Evolutionary conservation across 1,140 invertebrate species (phyloP).

Genomic region (Acromyrmex charruanus): DNA sequence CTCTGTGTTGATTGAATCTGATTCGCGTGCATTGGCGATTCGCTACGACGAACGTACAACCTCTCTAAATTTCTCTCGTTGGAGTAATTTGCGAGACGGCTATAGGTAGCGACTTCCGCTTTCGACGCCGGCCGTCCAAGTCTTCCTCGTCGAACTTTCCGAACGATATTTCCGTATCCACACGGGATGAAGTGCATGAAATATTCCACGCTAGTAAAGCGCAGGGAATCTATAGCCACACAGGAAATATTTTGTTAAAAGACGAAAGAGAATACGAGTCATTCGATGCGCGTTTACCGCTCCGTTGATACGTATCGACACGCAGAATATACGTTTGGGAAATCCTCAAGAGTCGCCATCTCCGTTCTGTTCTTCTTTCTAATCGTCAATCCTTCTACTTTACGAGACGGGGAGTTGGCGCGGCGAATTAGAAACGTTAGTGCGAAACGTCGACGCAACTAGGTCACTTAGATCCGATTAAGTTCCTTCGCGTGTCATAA

Average conservation of each 20-base stretch:
- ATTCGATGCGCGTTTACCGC: neutral
- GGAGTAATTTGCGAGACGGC: conserved; percentile 49
- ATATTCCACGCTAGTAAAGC: conserved; percentile 12
- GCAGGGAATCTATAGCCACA: neutral
- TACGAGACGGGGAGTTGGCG: neutral
- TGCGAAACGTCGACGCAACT: conserved; percentile 45
- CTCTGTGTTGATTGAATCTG: conserved; percentile 26
- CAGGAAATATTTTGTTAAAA: conserved; percentile 1
- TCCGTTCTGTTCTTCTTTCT: neutral
- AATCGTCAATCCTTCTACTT: neutral
- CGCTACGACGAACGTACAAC: neutral
- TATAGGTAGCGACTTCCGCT: conserved; percentile 37
- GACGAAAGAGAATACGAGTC: neutral
- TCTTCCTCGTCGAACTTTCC: conserved; percentile 44
- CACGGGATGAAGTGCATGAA: conserved; percentile 4
- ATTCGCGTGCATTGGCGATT: neutral
- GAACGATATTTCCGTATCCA: conserved; percentile 37
- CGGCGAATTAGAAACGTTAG: conserved; percentile 5
- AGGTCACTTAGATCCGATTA: conserved; percentile 61
- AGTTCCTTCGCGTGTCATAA: conserved; percentile 57
- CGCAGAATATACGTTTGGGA: neutral
- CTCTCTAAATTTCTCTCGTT: conserved; percentile 41
- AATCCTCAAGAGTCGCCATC: neutral
- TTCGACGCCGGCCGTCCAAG: neutral
- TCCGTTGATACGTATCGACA: neutral